A percentile compares a stretch with the other conserved stretches of the same genome.
phyloP scores from a whole-genome alignment of 2,888 invertebrate genomes.

The Phalangium opilio region DNA sequence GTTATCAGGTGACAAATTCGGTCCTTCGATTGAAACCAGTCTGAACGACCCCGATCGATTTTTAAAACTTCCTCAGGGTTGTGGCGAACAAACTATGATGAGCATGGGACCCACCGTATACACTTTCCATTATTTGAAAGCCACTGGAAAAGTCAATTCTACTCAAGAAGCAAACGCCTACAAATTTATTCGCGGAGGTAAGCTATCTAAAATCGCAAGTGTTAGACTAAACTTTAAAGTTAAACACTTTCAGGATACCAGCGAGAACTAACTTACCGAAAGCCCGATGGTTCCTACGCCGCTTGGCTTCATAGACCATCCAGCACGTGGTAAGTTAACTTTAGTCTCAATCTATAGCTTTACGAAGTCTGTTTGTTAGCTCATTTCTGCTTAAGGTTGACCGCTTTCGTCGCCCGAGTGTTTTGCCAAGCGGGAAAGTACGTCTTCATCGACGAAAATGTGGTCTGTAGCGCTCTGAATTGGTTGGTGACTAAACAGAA shows the following conservation, averaged over 20 bases:
- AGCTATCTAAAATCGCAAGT: not conserved
- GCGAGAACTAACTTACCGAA: constrained; percentile 17
- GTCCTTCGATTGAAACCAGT: constrained; percentile 16
- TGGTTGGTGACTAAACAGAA: constrained; percentile 18
- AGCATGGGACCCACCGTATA: constrained; percentile 20
- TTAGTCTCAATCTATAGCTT: no score
- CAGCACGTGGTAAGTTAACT: constrained; percentile 19
- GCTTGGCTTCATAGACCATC: constrained; percentile 14
- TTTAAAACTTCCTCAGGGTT: constrained; percentile 19
- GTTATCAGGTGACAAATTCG: constrained; percentile 15
- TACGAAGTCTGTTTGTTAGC: no score
- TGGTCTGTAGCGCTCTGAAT: constrained; percentile 15
- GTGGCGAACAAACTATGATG: constrained; percentile 22
- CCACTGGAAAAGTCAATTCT: constrained; percentile 13
- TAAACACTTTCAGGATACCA: constrained; percentile 14
- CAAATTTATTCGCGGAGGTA: constrained; percentile 15
- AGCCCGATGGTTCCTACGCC: constrained; percentile 19
- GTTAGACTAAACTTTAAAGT: not conserved
- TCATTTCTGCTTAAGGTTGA: no score
- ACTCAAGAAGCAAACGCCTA: constrained; percentile 15
- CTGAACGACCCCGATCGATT: constrained; percentile 16
- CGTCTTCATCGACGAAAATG: constrained; percentile 17
- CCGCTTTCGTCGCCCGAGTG: constrained; percentile 21
- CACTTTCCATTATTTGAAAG: constrained; percentile 17
- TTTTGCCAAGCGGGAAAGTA: constrained; percentile 19